Percentiles rank a stretch among this genome's conserved stretches.
These are phyloP conservation scores for Adrianichthys oophorus DNA, from an alignment of 2,797 vertebrate genomes.

Conservation along the genomic window DNA sequence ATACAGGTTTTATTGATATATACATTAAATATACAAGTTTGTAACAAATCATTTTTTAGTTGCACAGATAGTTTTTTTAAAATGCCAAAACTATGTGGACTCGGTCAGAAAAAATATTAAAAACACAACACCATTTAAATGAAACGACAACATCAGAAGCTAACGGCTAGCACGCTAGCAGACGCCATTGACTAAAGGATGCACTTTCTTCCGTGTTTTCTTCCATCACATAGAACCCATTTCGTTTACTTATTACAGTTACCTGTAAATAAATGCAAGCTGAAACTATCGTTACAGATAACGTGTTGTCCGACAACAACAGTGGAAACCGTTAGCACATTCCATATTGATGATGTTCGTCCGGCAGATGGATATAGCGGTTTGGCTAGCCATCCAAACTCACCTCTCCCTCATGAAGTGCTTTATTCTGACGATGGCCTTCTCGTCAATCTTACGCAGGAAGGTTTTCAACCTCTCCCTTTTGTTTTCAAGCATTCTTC, in stretches of 20 bases:
- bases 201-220: neutral
- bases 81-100: no score
- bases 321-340: slow-evolving; percentile 31
- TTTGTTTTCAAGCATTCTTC: slow-evolving; percentile 84
- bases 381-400: slow-evolving; percentile 36
- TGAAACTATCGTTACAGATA: rapidly evolving
- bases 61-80: no score
- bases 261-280: rapidly evolving
- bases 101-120: no score
- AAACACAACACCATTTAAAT: slow-evolving; percentile 7
- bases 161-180: slow-evolving; percentile 42
- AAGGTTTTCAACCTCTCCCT: slow-evolving; percentile 82
- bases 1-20: neutral
- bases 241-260: neutral
- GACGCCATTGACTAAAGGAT: neutral
- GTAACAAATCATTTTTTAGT: neutral
- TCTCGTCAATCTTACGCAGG: slow-evolving; percentile 82
- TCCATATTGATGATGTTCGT: slow-evolving; percentile 35
- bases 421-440: slow-evolving; percentile 80
- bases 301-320: neutral
- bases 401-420: slow-evolving; percentile 85
- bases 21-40: neutral
- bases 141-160: slow-evolving; percentile 4
- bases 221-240: rapidly evolving
- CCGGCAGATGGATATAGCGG: slow-evolving; percentile 53